A percentile compares a stretch with the other conserved stretches of the same genome.
phyloP scores from a whole-genome alignment of 2,888 invertebrate genomes.

The Elysia crispata region DNA sequence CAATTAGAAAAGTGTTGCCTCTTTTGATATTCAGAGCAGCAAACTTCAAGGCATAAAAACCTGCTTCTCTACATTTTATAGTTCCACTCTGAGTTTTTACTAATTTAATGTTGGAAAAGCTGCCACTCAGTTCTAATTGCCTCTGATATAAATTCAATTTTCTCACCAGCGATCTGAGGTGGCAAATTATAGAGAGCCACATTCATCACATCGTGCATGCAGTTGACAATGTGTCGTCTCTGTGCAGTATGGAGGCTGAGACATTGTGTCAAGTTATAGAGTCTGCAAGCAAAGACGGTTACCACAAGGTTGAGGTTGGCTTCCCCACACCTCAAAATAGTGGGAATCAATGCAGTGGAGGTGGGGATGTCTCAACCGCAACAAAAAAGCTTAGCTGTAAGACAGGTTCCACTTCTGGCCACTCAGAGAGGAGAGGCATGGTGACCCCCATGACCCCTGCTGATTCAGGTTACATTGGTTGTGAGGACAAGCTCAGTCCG shows the following conservation, averaged over 20 bases:
- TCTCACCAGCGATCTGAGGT: constrained; percentile 54
- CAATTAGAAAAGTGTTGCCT: too few species aligned
- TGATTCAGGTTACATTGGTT: constrained; percentile 42
- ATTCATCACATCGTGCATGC: constrained; percentile 66
- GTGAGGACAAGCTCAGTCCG: constrained; percentile 46
- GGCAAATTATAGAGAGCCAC: constrained; percentile 63
- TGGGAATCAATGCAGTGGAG: background rate
- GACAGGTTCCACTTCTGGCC: too few species aligned
- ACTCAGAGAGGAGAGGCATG: background rate
- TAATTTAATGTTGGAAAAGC: too few species aligned
- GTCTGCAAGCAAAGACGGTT: background rate
- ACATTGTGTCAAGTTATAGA: background rate
- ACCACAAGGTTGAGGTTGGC: background rate
- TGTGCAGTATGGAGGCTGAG: background rate
- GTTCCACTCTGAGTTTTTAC: too few species aligned
- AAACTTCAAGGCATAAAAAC: too few species aligned
- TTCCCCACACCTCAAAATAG: background rate
- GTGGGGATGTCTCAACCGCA: background rate
- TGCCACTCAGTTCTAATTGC: background rate
- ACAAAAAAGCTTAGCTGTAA: too few species aligned
- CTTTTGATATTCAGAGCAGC: too few species aligned
- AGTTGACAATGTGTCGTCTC: constrained; percentile 43
- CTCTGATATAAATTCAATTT: too few species aligned
- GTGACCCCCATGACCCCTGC: constrained; percentile 15
- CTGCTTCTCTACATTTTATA: too few species aligned